Conservation (phyloP, 1,140 invertebrate species). For the Cotesia glomerata region DNA sequence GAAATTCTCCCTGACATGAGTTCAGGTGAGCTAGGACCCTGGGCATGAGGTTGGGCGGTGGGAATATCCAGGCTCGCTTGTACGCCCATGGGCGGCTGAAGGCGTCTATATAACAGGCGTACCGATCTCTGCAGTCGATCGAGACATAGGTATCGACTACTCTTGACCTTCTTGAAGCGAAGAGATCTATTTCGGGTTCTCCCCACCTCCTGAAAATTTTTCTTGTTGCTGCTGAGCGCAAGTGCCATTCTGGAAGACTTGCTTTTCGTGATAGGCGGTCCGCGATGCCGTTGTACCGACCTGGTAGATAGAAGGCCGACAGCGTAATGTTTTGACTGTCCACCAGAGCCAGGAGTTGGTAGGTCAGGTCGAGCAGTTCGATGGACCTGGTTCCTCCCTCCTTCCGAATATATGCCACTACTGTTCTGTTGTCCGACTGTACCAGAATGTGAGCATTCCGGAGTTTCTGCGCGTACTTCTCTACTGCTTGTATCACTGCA, state of each 20-base stretch:
- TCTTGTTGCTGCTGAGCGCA: conserved; percentile 36
- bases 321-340: conserved; percentile 40
- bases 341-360: conserved; percentile 36
- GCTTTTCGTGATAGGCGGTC: conserved; percentile 43
- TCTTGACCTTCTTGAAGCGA: conserved; percentile 46
- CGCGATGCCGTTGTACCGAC: conserved; percentile 45
- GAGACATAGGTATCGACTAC: conserved; percentile 44
- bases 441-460: conserved; percentile 30
- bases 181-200: conserved; percentile 46
- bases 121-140: conserved; percentile 35
- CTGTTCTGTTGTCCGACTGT: conserved; percentile 38
- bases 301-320: no score
- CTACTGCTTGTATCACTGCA: conserved; percentile 30
- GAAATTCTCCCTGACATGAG: no score
- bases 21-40: no score
- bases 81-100: conserved; percentile 44
- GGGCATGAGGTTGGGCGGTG: no score
- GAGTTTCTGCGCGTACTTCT: conserved; percentile 7
- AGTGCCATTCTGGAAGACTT: conserved; percentile 50
- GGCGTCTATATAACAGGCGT: conserved; percentile 44
- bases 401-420: conserved; percentile 43
- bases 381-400: conserved; percentile 51
- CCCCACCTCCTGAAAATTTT: conserved; percentile 45
- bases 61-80: no score
- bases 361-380: conserved; percentile 41